These are phyloP conservation scores for Montipora efflorescens DNA, from an alignment of 64 coral and sea anemone species.

Conservation along the genomic window DNA sequence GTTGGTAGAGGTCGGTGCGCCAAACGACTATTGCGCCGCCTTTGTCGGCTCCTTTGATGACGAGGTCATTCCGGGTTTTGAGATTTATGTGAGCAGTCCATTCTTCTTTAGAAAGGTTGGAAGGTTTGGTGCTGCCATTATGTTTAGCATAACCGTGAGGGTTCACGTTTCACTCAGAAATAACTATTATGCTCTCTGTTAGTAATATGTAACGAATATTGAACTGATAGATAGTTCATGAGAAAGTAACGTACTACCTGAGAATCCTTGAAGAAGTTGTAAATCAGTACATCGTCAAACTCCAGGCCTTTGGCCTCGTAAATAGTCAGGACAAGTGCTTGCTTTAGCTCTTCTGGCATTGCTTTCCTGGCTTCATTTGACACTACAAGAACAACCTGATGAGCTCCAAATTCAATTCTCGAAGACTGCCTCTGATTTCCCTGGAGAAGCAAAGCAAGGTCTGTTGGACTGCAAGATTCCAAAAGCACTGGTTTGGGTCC, in stretches of 20 bases:
- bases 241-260: slow-evolving; percentile 28
- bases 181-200: too few species aligned
- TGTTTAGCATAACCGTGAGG: too few species aligned
- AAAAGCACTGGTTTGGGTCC: slow-evolving; percentile 79
- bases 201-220: too few species aligned
- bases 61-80: too few species aligned
- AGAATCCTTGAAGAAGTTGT: slow-evolving; percentile 76
- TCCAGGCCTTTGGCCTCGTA: slow-evolving; percentile 74
- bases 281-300: slow-evolving; percentile 77
- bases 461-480: slow-evolving; percentile 46
- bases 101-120: too few species aligned
- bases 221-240: background rate
- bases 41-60: too few species aligned
- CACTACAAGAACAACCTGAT: slow-evolving; percentile 48
- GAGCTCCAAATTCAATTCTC: slow-evolving; percentile 77
- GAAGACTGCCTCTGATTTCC: slow-evolving; percentile 65
- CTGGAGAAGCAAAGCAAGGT: slow-evolving; percentile 61
- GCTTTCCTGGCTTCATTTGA: slow-evolving; percentile 64
- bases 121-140: too few species aligned
- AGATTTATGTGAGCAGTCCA: too few species aligned
- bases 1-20: too few species aligned
- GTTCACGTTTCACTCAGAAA: too few species aligned
- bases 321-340: slow-evolving; percentile 69
- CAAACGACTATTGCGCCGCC: too few species aligned
- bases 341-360: slow-evolving; percentile 64